Base-by-base conservation (phyloP, 2,888 invertebrate genomes). In the Darwinula stevensoni region DNA sequence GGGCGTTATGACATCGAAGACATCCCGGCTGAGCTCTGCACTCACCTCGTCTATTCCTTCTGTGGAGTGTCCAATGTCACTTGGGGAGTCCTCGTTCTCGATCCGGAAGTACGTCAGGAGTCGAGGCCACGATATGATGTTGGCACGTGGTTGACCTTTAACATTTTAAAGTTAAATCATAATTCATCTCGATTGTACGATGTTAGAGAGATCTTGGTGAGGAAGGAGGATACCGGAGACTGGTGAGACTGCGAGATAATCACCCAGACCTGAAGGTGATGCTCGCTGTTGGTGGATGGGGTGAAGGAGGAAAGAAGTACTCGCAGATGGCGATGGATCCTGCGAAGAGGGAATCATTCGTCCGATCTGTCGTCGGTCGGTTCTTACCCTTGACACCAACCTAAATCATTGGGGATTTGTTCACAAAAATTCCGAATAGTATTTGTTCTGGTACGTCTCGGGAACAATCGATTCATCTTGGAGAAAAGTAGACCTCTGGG, bases 231-330 rank as follows among this genome's bases (percentile, higher is more conserved):
- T 80, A 73, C 53, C 57, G 54, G 31, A 73, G 74, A 44, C 82
- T 82, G 47, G 75, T 74, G 0, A 55, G 61, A 11, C 53, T 80
- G 13, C 67, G 65, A 35, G 52, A 61, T 16, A 62, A 61, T 18
- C 62, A 69, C 47, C 76, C 78, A 0, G 49, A 62, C 16, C 56
- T 78, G 4, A 75, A 75, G 50, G 62, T 72, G 28, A 62, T 64
- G 53, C 59, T 80, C 2, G 80, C 80, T 0, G 70, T 80, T 1
- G 82, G 82, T 0, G 80, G 80, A 1, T 82, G 80, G 80, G 80
- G 68, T 1, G 80, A 80, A 46, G 80, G 80, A 11, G 80, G 80
- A 14, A 59, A 64, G 39, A 80, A 80, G 47, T 82, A 80, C 50
- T 80, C 80, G 0, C 58, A 62, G 31, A 66, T 82, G 64, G 75